A percentile compares a stretch with the other conserved stretches of the same genome.
Evolutionary conservation across 2,888 invertebrate genomes (phyloP).

Genomic region (Chymomyza procnemis): DNA sequence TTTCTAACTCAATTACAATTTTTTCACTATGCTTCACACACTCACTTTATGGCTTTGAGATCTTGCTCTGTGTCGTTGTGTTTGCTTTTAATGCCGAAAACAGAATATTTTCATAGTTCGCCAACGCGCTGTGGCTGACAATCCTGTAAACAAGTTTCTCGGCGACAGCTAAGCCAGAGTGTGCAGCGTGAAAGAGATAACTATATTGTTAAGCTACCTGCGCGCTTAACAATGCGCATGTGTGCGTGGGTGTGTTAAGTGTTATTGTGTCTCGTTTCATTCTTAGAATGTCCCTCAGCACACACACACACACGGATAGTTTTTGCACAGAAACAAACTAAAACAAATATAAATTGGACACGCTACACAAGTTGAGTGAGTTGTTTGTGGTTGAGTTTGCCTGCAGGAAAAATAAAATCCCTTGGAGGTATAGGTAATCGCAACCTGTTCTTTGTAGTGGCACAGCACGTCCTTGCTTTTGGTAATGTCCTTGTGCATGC

Average conservation of each 20-base stretch:
- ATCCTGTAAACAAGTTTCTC: slow-evolving; percentile 50
- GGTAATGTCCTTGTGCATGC: slow-evolving; percentile 20
- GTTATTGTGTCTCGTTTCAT: background rate
- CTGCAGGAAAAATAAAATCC: slow-evolving; percentile 70
- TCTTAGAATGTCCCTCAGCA: slow-evolving; percentile 13
- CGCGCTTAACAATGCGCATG: background rate
- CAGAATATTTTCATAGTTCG: slow-evolving; percentile 42
- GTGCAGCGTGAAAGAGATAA: background rate
- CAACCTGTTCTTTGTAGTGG: slow-evolving; percentile 19
- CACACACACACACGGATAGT: slow-evolving; percentile 18
- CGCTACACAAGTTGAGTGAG: slow-evolving; percentile 6
- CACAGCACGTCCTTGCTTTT: slow-evolving; percentile 28
- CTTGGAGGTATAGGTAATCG: slow-evolving; percentile 47
- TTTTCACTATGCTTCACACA: no score
- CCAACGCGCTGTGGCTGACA: background rate
- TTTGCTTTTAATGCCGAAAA: slow-evolving; percentile 47
- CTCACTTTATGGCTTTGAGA: background rate
- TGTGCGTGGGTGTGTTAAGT: slow-evolving; percentile 34
- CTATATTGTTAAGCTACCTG: background rate
- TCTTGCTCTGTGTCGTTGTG: slow-evolving; percentile 10
- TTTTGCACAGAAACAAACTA: slow-evolving; percentile 38
- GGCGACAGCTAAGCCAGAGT: slow-evolving; percentile 14
- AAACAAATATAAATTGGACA: background rate
- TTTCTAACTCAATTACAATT: no score
- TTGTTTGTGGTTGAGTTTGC: no score